These are phyloP conservation scores for Paramacrobiotus metropolitanus DNA, from an alignment of 1,140 invertebrate genomes.

Conservation along the genomic window DNA sequence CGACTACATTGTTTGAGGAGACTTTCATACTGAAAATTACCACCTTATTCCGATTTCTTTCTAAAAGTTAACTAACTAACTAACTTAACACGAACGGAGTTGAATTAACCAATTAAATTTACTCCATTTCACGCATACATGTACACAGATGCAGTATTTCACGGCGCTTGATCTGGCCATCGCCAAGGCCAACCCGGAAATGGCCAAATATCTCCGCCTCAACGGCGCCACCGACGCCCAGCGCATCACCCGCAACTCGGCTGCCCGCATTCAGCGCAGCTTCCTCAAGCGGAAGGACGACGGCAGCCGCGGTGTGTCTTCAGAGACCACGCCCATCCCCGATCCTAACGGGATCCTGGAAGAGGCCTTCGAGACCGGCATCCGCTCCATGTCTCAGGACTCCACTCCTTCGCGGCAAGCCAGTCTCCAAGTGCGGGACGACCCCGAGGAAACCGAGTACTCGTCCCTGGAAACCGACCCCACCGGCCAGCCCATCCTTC, in stretches of 20 bases:
- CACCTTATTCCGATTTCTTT: no score
- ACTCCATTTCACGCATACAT: neutral
- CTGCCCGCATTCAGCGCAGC: neutral
- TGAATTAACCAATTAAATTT: no score
- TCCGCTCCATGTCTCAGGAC: neutral
- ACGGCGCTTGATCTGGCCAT: neutral
- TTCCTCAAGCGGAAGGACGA: neutral
- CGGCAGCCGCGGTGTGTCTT: no score
- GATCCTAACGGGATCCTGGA: slow-evolving; percentile 3
- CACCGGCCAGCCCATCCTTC: neutral
- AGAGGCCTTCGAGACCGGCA: slow-evolving; percentile 1
- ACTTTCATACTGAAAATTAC: no score
- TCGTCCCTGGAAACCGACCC: neutral
- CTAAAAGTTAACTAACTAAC: no score
- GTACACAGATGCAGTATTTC: neutral
- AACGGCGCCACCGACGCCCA: neutral
- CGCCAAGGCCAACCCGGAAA: neutral
- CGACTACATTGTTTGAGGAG: no score
- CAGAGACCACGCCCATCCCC: neutral
- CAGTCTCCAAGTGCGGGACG: neutral
- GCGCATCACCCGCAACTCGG: neutral
- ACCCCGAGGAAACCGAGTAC: neutral
- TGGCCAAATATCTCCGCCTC: neutral
- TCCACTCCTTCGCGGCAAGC: neutral
- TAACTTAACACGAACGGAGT: no score